phyloP scores from a whole-genome alignment of 2,888 invertebrate genomes.

The Drosophila bunnanda region DNA sequence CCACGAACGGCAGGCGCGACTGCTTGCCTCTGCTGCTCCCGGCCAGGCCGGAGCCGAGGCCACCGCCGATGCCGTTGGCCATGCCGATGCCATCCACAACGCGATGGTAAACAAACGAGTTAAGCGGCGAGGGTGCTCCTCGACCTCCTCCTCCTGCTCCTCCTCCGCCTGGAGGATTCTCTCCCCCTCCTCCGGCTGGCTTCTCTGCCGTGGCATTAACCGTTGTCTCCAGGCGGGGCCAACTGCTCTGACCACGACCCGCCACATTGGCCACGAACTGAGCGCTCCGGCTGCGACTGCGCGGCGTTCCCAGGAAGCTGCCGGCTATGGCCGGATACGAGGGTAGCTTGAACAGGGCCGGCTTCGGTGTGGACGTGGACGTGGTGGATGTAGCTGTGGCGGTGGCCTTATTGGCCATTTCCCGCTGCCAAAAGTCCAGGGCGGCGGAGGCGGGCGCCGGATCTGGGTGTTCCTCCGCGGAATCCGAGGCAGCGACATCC shows the following conservation, averaged over 20 bases:
- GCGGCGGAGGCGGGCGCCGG: slow-evolving; percentile 23
- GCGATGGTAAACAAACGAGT: slow-evolving; percentile 84
- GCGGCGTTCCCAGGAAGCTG: slow-evolving; percentile 76
- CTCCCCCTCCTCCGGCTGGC: slow-evolving; percentile 16
- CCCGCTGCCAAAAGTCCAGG: slow-evolving; percentile 67
- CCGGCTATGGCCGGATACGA: slow-evolving; percentile 76
- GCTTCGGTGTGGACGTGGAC: slow-evolving; percentile 59
- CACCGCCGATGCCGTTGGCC: slow-evolving; percentile 2
- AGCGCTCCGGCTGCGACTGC: slow-evolving; percentile 76
- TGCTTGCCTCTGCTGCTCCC: slow-evolving; percentile 76
- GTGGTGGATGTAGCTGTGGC: not conserved
- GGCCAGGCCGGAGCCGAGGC: slow-evolving; percentile 13
- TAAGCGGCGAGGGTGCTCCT: slow-evolving; percentile 62
- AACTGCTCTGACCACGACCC: slow-evolving; percentile 56
- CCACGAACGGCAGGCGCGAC: slow-evolving; percentile 83
- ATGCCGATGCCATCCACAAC: slow-evolving; percentile 77
- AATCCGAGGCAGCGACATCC: slow-evolving; percentile 44
- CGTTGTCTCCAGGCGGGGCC: slow-evolving; percentile 28
- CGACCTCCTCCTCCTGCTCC: slow-evolving; percentile 15
- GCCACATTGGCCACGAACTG: slow-evolving; percentile 80
- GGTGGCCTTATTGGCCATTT: slow-evolving; percentile 61
- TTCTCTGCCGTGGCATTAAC: slow-evolving; percentile 8
- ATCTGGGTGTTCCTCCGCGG: slow-evolving; percentile 61
- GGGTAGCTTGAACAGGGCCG: slow-evolving; percentile 74
- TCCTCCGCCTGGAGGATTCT: slow-evolving; percentile 3